phyloP scores from a whole-genome alignment of 1,140 invertebrate species.

The Aricia agestis region DNA sequence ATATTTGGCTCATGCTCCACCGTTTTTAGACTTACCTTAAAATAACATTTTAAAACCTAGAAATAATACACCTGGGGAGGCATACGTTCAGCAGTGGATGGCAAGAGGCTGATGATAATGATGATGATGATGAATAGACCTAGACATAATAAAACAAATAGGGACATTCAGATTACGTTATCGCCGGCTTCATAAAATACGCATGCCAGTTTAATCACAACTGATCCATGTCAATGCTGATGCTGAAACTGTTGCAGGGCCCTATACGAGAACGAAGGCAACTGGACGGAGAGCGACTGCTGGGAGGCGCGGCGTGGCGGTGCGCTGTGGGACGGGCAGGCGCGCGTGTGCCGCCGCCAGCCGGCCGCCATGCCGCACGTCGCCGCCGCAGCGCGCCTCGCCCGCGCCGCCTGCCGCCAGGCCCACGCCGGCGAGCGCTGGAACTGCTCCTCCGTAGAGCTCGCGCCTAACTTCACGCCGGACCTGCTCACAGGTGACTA shows the following conservation, averaged over 20 bases:
- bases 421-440: constrained; percentile 85
- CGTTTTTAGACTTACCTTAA: no score
- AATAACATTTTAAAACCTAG: no score
- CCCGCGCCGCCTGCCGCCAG: constrained; percentile 83
- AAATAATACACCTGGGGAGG: no score
- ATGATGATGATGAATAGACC: no score
- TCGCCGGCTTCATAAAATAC: no score
- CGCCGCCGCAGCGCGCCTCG: constrained; percentile 81
- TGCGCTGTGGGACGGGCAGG: constrained; percentile 79
- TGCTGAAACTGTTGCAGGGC: constrained; percentile 35
- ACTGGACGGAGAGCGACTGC: constrained; percentile 71
- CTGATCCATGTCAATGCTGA: not conserved
- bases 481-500: constrained; percentile 85
- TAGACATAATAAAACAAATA: no score
- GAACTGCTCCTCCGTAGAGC: constrained; percentile 89
- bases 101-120: no score
- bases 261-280: constrained; percentile 58
- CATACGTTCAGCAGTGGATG: no score
- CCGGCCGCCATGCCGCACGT: constrained; percentile 86
- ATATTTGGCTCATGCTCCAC: no score
- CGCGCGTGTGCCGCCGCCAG: constrained; percentile 79
- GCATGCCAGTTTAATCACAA: no score
- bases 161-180: no score
- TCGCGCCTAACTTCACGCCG: constrained; percentile 82
- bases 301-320: constrained; percentile 74